Evolutionary conservation across 2,113 vertebrate species (phyloP), one percentile per base, ranked within the genome.

Genomic region (Passer domesticus): DNA sequence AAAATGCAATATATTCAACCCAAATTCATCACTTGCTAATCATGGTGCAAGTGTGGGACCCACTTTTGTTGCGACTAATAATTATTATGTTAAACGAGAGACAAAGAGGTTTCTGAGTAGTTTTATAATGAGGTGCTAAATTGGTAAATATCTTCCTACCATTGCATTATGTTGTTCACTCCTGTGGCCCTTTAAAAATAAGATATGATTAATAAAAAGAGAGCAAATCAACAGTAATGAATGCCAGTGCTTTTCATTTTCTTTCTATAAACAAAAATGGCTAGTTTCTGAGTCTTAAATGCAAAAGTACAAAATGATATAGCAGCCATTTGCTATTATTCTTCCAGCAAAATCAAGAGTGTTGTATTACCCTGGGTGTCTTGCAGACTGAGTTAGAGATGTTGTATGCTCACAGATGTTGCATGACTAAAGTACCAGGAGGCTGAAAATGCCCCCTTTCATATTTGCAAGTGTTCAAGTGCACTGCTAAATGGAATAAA

Each of bases 31-130:
- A 59, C 72, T 89, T 95, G 91, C 79, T 92, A 60, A 94, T 92
- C 94, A 94, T 77, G 37, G 75, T 96, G 93, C 85, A 93, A 94
- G 73, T 93, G 68, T 94, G 44, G 87, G 83, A 94, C 92, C 85
- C 88, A 88, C 89, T 95, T 93, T 95, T 94, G 85, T 95, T 96
- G 64, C 93, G 76, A 83, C 93, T 95, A 95, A 95, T 96, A 95
- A 97, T 97, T 95, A 97, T 95, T 92, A 95, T 90, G 95, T 96
- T 96, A 96, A 96, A 92, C 2, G 9, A 95, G 86, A 96, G 93
- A 95, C 93, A 92, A 25, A 80, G 81, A 96, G 84, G 88, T 92
- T 96, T 75, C 76, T 90, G 96, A 96, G 85, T 95, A 89, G 94
- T 96, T 93, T 91, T 70, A 94, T 83, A 95, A 94, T 94, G 90